Evolutionary conservation across 2,888 invertebrate species (phyloP), one percentile per base, ranked within the genome.

Genomic region (Brachyptera putata): DNA sequence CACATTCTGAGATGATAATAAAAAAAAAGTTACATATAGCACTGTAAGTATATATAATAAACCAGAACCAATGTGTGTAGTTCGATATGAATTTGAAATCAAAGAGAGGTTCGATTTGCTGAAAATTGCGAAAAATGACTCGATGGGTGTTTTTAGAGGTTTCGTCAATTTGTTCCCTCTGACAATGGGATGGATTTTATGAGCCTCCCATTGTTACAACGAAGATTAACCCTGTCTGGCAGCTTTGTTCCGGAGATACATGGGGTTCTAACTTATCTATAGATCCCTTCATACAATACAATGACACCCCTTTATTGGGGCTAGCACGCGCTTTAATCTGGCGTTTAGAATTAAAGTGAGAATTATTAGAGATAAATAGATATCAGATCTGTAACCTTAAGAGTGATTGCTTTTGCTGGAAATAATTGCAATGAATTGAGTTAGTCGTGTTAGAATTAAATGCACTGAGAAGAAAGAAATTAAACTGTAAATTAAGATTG

Each of bases 321-420:
- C 18, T 25, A 16, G n/a, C 16, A n/a, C 53, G n/a, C 25, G 53
- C 25, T 53, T 53, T 53, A 14, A 53, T 26, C 53, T 34, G 53
- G 25, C 24, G 14, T 53, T 34, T 25, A 34, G 30, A 53, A 53
- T 53, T 53, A 53, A 53, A 53, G 25, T 53, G 30, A 34, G 49
- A 49, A 49, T 24, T 49, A 37, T 37, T 37, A 13, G 4, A 37
- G 39, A 37, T 37, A 37, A 14, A 11, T 3, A 37, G 39, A 37
- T 37, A 37, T 14, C 9, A 9, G 34, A 34, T 37, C 39, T 37
- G 13, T 37, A 37, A 16, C 39, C 5, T 13, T 34, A 11, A 37
- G 39, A 37, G 16, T 11, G 34, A 34, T 34, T n/a, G n/a, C n/a
- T n/a, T n/a, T n/a, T n/a, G n/a, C n/a, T n/a, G n/a, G n/a, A n/a